phyloP scores from a whole-genome alignment of 2,888 invertebrate species.

The Orchestes rusci region DNA sequence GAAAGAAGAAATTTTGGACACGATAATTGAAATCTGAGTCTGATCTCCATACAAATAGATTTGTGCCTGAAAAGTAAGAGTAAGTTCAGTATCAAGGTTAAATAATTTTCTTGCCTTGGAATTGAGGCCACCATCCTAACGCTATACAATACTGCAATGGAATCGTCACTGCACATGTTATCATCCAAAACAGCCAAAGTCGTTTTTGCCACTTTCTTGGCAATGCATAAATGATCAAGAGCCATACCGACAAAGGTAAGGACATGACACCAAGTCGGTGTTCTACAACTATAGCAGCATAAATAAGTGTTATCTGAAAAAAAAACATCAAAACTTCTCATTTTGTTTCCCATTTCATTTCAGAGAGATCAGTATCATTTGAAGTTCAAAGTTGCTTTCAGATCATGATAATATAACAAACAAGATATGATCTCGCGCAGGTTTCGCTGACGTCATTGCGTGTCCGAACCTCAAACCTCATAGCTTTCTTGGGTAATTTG shows the following conservation, averaged over 20 bases:
- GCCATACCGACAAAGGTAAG: conserved; percentile 5
- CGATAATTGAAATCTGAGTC: conserved; percentile 12
- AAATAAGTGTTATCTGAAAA: conserved; percentile 9
- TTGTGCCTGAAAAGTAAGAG: no score
- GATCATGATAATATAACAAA: no score
- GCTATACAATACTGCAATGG: conserved; percentile 13
- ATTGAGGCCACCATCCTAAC: conserved; percentile 14
- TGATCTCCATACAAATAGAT: no score
- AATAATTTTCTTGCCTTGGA: conserved; percentile 7
- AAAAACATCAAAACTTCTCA: no score
- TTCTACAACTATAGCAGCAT: conserved; percentile 5
- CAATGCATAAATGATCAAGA: conserved; percentile 9
- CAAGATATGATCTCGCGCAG: no score
- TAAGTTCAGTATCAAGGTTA: no score
- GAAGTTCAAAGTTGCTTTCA: no score
- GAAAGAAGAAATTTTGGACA: conserved; percentile 15
- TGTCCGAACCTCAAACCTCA: no score
- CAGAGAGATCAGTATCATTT: no score
- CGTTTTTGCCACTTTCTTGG: conserved; percentile 2
- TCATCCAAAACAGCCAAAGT: conserved; percentile 3
- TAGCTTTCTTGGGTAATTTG: no score
- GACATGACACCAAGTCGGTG: conserved; percentile 15
- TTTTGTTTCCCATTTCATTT: no score
- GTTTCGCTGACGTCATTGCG: no score
- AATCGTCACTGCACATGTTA: neutral